phyloP scores from a whole-genome alignment of 2,113 vertebrate species.

The Ptychochromis oligacanthus region DNA sequence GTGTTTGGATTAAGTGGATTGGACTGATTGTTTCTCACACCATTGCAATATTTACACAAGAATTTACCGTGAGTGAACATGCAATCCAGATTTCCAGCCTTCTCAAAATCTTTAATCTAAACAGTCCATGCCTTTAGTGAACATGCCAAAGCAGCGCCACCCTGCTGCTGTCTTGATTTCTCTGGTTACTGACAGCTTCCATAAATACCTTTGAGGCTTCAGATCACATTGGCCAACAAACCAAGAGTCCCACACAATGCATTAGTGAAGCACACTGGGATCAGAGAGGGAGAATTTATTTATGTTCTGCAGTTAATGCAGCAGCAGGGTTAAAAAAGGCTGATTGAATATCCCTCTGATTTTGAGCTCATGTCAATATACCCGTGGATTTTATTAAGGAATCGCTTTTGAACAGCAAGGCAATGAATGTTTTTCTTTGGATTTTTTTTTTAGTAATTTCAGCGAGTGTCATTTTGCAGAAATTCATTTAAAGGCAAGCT shows the following conservation, averaged over 20 bases:
- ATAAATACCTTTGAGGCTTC: slow-evolving; percentile 61
- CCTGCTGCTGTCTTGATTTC: slow-evolving; percentile 50
- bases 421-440: not conserved
- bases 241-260: slow-evolving; percentile 15
- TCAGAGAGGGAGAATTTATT: slow-evolving; percentile 16
- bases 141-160: slow-evolving; percentile 45
- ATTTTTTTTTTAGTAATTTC: not conserved
- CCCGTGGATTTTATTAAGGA: not conserved
- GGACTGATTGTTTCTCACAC: slow-evolving; percentile 40
- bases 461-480: not conserved
- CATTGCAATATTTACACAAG: slow-evolving; percentile 36
- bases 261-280: slow-evolving; percentile 8
- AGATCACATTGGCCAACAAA: slow-evolving; percentile 46
- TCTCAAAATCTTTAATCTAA: slow-evolving; percentile 50
- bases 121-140: slow-evolving; percentile 50
- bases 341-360: slow-evolving; percentile 8
- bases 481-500: not conserved
- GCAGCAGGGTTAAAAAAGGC: not conserved
- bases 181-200: slow-evolving; percentile 52
- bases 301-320: slow-evolving; percentile 11
- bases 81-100: slow-evolving; percentile 29
- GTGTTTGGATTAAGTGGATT: slow-evolving; percentile 46
- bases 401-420: not conserved
- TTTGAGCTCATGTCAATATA: not conserved
- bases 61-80: slow-evolving; percentile 40